Percentiles rank a stretch among this genome's conserved stretches.
Conservation (phyloP, 2,797 vertebrate species). For the Hozukius guyotensis region DNA sequence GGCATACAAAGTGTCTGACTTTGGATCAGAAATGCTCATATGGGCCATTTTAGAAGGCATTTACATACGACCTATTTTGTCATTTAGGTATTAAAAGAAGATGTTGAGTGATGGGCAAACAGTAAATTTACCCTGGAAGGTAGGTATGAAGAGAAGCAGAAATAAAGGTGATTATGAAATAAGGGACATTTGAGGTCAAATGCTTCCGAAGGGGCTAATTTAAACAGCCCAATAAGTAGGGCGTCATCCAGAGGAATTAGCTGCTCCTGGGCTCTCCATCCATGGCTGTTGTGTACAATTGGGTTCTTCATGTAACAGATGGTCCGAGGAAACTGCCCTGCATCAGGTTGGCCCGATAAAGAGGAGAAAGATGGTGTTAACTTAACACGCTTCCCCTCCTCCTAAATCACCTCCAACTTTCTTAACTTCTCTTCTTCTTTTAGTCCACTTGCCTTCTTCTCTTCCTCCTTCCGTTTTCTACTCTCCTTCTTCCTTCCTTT, state of each 20-base stretch:
- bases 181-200: neutral
- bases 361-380: conserved; percentile 30
- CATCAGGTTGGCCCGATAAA: conserved; percentile 36
- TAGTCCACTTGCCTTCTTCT: neutral
- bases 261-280: neutral
- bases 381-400: neutral
- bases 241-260: conserved; percentile 20
- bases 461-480: neutral
- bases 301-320: conserved; percentile 37
- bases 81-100: neutral
- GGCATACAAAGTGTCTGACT: neutral
- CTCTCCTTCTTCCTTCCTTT: neutral
- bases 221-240: conserved; percentile 17
- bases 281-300: conserved; percentile 17
- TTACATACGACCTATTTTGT: neutral
- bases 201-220: neutral
- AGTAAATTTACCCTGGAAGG: neutral
- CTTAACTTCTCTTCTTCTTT: neutral
- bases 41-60: neutral
- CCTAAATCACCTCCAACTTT: conserved; percentile 25
- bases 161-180: neutral
- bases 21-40: neutral
- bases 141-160: neutral
- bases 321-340: conserved; percentile 1
- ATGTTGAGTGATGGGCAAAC: neutral